phyloP scores from a whole-genome alignment of 2,797 vertebrate species.

The Alectoris magna region DNA sequence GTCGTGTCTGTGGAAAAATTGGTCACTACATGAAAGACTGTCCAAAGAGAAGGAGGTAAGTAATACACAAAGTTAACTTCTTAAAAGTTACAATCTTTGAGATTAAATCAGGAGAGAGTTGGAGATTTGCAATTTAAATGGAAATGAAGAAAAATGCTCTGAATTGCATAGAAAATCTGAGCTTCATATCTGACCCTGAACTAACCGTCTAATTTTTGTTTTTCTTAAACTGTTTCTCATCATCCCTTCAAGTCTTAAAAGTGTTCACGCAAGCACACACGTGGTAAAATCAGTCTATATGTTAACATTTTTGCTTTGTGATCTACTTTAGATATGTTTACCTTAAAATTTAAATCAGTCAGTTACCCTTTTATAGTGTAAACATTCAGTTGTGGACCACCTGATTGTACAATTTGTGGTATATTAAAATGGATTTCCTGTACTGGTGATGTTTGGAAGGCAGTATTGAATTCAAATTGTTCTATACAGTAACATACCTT shows the following conservation, averaged over 20 bases:
- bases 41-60: conserved; percentile 95
- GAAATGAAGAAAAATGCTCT: not conserved
- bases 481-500: not conserved
- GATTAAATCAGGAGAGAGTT: not conserved
- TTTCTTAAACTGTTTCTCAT: not conserved
- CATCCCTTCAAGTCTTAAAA: not conserved
- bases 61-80: not conserved
- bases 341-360: not conserved
- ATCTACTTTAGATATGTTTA: not conserved
- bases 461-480: not conserved
- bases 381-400: not conserved
- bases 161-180: not conserved
- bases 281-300: not conserved
- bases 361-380: not conserved
- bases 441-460: not conserved
- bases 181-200: not conserved
- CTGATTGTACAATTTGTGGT: not conserved
- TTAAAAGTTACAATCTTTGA: not conserved
- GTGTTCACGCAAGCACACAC: not conserved
- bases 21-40: conserved; percentile 99
- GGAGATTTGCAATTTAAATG: not conserved
- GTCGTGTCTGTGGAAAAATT: conserved; percentile 97
- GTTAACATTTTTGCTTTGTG: not conserved
- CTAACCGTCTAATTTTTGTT: not conserved
- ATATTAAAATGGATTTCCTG: not conserved